Evolutionary conservation across 1,140 invertebrate genomes (phyloP).

Genomic region (Dendrolimus punctatus): DNA sequence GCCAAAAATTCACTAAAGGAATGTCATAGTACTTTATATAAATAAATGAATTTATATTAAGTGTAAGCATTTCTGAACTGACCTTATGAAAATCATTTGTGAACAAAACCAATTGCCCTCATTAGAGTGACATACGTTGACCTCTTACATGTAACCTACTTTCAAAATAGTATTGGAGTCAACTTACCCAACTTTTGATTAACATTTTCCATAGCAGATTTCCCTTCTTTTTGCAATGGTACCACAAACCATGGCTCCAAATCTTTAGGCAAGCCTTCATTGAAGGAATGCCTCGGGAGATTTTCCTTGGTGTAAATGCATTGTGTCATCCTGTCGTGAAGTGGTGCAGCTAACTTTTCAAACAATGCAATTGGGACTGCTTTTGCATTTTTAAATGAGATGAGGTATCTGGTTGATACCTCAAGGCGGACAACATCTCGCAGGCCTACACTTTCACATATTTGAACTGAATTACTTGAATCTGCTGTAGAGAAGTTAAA

Average conservation of each 20-base stretch:
- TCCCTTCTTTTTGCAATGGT: conserved; percentile 84
- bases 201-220: conserved; percentile 85
- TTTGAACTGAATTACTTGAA: conserved; percentile 95
- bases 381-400: conserved; percentile 69
- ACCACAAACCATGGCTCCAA: conserved; percentile 87
- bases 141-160: no score
- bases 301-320: conserved; percentile 80
- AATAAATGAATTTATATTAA: no score
- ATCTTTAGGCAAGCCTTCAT: conserved; percentile 75
- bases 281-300: conserved; percentile 81
- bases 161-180: not conserved
- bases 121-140: no score
- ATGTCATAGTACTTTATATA: no score
- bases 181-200: conserved; percentile 84
- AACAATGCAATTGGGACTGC: conserved; percentile 60
- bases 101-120: no score
- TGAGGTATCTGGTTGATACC: conserved; percentile 83
- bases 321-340: conserved; percentile 88
- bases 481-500: conserved; percentile 95
- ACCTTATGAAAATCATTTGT: no score
- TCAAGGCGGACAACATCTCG: conserved; percentile 85
- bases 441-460: conserved; percentile 88
- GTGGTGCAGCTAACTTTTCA: conserved; percentile 72
- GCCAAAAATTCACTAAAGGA: no score
- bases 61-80: no score